These are phyloP conservation scores for Aviceda subcristata DNA, from an alignment of 2,113 vertebrate species.

Conservation along the genomic window DNA sequence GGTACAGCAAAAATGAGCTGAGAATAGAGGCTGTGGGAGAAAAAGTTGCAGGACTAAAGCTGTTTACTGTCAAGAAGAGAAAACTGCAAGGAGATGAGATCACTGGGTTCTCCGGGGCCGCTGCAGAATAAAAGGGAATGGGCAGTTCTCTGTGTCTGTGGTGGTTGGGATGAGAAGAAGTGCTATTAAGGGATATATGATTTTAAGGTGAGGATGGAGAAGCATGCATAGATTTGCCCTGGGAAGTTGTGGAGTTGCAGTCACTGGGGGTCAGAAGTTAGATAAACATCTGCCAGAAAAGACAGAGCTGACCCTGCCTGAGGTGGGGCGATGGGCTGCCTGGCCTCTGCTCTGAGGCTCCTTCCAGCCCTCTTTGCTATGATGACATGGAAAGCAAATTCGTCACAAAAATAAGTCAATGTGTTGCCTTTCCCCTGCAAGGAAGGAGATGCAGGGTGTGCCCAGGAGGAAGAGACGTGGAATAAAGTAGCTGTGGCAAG, in stretches of 20 bases:
- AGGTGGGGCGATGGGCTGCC: neutral
- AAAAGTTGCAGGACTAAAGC: neutral
- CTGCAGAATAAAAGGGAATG: neutral
- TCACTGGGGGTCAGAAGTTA: neutral
- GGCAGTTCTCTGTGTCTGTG: neutral
- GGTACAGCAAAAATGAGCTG: neutral
- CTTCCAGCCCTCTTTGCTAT: neutral
- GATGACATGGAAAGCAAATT: neutral
- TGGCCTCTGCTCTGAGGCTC: neutral
- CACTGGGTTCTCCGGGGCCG: neutral
- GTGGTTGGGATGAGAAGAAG: neutral
- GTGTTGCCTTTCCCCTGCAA: neutral
- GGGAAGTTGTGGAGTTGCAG: neutral
- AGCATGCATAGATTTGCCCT: neutral
- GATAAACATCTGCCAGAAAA: neutral
- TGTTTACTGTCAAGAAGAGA: neutral
- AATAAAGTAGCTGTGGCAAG: neutral
- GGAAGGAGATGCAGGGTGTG: neutral
- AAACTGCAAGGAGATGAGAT: neutral
- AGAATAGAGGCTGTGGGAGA: neutral
- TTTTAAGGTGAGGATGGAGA: neutral
- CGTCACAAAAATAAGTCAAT: neutral
- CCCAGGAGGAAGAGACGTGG: neutral
- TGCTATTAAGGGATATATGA: neutral
- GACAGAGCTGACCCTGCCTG: neutral